Evolutionary conservation across 2,797 vertebrate species (phyloP), one percentile per base, ranked within the genome.

Genomic region (Phataginus tetradactyla): DNA sequence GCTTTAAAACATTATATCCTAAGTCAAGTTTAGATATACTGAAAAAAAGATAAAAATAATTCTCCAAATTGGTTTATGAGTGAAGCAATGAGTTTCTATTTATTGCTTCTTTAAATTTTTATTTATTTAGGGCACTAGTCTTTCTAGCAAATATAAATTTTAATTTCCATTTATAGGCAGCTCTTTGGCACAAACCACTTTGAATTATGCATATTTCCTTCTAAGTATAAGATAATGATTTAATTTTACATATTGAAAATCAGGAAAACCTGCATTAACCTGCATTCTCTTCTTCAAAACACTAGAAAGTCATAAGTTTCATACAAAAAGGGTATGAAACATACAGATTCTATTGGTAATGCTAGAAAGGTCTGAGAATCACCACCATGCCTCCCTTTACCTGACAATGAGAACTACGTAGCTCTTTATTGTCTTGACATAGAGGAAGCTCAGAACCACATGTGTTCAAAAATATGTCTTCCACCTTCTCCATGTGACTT

Each of bases 61-160:
- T 59, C 5, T 89, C 55, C n/a, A 86, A 85, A 85, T 7, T 88
- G 51, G 3, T 27, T 69, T 85, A 71, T 57, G 42, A 78, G 9
- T 84, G 51, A 85, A 80, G 59, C 81, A 3, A 69, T 34, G 42
- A 71, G 1, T 57, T 91, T 42, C 71, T 10, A 86, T 4, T 29
- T 61, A 72, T 27, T 92, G 37, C 49, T 42, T 85, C 34, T 84
- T 63, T n/a, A 71, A n/a, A 75, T 87, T 92, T 92, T 90, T 92
- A 66, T 74, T 77, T 79, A 45, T 57, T 79, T 92, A 84, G 37
- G 86, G 95, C 94, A 92, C 27, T 34, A 91, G 68, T 51, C 23
- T 86, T 75, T 72, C 81, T 63, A 64, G 39, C 59, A 92, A 90
- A 79, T 45, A 49, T 37, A 64, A 68, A 74, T 64, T 90, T 91